Conservation (phyloP, 2,888 invertebrate genomes). For the Drosophila paranaensis region DNA sequence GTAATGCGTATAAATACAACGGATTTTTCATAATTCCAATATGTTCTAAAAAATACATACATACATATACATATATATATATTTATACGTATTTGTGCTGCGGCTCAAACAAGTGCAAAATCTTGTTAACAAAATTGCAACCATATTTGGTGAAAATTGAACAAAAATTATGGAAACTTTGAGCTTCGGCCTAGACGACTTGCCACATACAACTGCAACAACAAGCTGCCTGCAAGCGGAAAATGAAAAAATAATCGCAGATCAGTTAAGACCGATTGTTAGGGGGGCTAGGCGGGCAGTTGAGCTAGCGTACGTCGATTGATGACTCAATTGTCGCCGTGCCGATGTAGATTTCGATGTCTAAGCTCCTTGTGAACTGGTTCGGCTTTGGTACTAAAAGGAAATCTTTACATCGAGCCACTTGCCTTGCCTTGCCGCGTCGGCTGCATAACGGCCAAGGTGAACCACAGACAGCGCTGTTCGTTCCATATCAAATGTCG, state of each 20-base stretch:
- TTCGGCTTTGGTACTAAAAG: conserved; percentile 65
- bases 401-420: conserved; percentile 72
- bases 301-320: conserved; percentile 24
- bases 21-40: conserved; percentile 71
- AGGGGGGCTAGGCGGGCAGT: not conserved
- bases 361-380: conserved; percentile 68
- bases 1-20: conserved; percentile 41
- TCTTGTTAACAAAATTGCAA: conserved; percentile 77
- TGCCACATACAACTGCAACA: conserved; percentile 12
- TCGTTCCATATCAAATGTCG: conserved; percentile 66
- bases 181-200: conserved; percentile 34
- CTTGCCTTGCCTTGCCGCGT: conserved; percentile 65
- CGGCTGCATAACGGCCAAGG: conserved; percentile 67
- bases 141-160: conserved; percentile 82
- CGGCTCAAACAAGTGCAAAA: conserved; percentile 59
- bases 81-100: conserved; percentile 9
- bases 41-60: conserved; percentile 34
- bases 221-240: conserved; percentile 1
- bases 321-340: conserved; percentile 72
- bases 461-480: conserved; percentile 57
- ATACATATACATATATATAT: not conserved
- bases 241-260: conserved; percentile 41
- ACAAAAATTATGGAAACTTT: conserved; percentile 40
- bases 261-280: conserved; percentile 5
- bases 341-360: conserved; percentile 6